Evolutionary conservation across 2,888 invertebrate genomes (phyloP).

Genomic region (Sarcophaga subvicina): DNA sequence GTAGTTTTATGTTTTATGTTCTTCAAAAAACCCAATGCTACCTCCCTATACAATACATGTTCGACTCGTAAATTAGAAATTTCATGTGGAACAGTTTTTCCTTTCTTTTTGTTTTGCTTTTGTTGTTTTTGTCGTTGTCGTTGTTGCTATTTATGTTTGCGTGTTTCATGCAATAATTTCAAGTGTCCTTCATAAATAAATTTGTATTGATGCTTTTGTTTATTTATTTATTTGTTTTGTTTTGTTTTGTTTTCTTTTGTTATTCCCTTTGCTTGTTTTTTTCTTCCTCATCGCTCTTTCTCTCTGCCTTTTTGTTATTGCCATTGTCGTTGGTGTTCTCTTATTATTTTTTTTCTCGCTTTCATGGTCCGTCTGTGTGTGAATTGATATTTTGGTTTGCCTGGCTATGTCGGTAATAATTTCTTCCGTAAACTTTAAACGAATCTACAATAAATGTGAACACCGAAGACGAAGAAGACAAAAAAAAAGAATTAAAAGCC

Average conservation of each 20-base stretch:
- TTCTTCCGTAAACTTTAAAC: neutral
- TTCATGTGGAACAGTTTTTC: neutral
- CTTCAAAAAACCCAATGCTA: neutral
- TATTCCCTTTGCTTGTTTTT: neutral
- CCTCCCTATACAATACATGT: neutral
- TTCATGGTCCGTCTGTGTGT: neutral
- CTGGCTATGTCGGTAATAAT: neutral
- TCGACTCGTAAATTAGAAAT: neutral
- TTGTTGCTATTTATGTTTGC: neutral
- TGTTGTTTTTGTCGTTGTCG: neutral
- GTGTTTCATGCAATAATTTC: neutral
- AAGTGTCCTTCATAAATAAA: neutral
- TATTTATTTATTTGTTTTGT: neutral
- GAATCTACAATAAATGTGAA: too few species aligned
- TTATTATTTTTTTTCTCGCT: neutral
- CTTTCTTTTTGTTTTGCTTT: neutral
- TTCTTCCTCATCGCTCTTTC: neutral
- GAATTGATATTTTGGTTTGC: neutral
- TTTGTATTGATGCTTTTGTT: neutral
- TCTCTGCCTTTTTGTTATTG: neutral
- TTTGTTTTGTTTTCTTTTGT: neutral
- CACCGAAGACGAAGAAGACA: too few species aligned
- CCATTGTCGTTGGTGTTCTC: neutral
- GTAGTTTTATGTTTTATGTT: neutral
- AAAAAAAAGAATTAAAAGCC: too few species aligned